Conservation (phyloP, 2,113 vertebrate species). For the Oncorhynchus masou region DNA sequence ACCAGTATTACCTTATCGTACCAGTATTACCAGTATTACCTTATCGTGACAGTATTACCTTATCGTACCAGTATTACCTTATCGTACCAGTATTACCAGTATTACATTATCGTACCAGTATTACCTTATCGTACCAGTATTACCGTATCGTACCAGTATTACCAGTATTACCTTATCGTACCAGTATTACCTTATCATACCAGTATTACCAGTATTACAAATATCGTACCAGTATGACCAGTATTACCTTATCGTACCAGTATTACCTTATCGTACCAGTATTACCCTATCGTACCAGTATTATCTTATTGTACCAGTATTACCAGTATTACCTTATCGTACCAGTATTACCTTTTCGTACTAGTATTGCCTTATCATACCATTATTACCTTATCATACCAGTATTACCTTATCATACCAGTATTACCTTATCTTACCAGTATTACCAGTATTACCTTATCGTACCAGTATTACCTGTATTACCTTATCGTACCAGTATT, state of each 20-base stretch:
- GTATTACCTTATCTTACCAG: too few relatives aligned
- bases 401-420: too few relatives aligned
- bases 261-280: background rate
- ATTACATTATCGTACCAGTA: too few relatives aligned
- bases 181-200: background rate
- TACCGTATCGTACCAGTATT: background rate
- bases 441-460: too few relatives aligned
- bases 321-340: too few relatives aligned
- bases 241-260: background rate
- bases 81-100: background rate
- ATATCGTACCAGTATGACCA: background rate
- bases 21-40: constrained; percentile 72
- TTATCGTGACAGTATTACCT: background rate
- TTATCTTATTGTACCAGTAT: too few relatives aligned
- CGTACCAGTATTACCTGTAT: too few relatives aligned
- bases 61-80: background rate
- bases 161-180: too few relatives aligned
- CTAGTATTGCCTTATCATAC: too few relatives aligned
- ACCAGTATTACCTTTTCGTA: too few relatives aligned
- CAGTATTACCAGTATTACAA: background rate
- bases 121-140: background rate
- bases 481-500: too few relatives aligned
- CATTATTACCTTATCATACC: background rate
- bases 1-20: background rate
- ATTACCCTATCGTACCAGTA: too few relatives aligned